Evolutionary conservation across 2,888 invertebrate genomes (phyloP).

Genomic region (Cantharis rufa): DNA sequence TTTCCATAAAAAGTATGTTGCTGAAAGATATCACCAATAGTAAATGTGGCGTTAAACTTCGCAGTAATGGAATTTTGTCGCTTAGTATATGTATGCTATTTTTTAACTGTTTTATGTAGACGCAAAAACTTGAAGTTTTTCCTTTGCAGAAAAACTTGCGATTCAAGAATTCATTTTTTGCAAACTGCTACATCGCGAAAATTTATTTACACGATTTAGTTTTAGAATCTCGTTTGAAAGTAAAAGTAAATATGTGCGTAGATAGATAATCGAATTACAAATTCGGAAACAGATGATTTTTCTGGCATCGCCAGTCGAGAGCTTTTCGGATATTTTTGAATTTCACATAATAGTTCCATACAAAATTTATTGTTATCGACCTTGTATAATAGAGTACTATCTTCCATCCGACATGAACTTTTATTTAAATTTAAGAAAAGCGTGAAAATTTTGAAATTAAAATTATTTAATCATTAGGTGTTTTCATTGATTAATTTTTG

Average conservation of each 20-base stretch:
- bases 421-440: too few relatives aligned
- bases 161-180: neutral
- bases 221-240: neutral
- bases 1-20: conserved; percentile 14
- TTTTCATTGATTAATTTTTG: too few relatives aligned
- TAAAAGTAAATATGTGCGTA: neutral
- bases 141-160: neutral
- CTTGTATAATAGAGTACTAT: too few relatives aligned
- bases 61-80: conserved; percentile 4
- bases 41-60: conserved; percentile 13
- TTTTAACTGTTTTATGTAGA: neutral
- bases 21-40: conserved; percentile 11
- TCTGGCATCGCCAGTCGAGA: neutral
- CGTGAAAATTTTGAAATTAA: too few relatives aligned
- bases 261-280: neutral
- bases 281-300: neutral
- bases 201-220: neutral
- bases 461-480: too few relatives aligned
- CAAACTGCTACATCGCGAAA: neutral
- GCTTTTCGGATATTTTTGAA: neutral
- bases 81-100: conserved; percentile 2
- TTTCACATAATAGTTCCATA: neutral
- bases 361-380: neutral
- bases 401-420: too few relatives aligned
- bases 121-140: neutral